Base-by-base conservation (phyloP, 1,140 invertebrate genomes). In the Pseudomyrmex cubaensis region DNA sequence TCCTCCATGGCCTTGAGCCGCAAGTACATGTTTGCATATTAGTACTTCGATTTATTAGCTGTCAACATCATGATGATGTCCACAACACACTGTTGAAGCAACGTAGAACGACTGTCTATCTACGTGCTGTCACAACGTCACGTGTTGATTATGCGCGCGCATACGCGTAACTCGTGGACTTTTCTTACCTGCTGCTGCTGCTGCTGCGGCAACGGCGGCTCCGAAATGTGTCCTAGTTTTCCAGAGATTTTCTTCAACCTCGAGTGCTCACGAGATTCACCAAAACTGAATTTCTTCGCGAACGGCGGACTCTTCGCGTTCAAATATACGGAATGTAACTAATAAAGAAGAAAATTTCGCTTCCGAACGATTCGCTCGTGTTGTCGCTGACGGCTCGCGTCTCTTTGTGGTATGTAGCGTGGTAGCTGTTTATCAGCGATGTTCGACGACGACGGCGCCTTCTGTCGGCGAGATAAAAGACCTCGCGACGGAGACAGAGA, bases 1-100 rank as follows among this genome's bases (percentile, higher is more conserved):
- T 89, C 87, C 62, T 66, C 85, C 75, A 3, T 48, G 88, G 78
- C 87, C 87, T 89, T 89, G 87, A 83, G 83, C 77, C 59, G 54
- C 64, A 25, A 35, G 35, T 35, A 78, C 25, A 46, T 83, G 77
- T 82, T 82, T 84, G 72, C 82, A 84, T 77, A 35, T 0, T 20
- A 35, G 75, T 85, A 59, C 17, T 61, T 78, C 52, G 48, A 1
- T 15, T n/a, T n/a, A 25, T 63, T 61, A 12, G 20, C 56, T 70
- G 77, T 74, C 46, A 63, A 48, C 20, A 35, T 56, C 22, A 13
- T 20, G 35, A 7, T 56, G 44, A 35, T 15, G 35, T 17, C 13
- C 1, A 17, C 4, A 25, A 44, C 44, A 52, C 50, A n/a, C 44
- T 12, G 4, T n/a, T 25, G 15, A 13, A 48, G 12, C n/a, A 8